Conservation (phyloP, 1,140 invertebrate species). For the Apis cerana region DNA sequence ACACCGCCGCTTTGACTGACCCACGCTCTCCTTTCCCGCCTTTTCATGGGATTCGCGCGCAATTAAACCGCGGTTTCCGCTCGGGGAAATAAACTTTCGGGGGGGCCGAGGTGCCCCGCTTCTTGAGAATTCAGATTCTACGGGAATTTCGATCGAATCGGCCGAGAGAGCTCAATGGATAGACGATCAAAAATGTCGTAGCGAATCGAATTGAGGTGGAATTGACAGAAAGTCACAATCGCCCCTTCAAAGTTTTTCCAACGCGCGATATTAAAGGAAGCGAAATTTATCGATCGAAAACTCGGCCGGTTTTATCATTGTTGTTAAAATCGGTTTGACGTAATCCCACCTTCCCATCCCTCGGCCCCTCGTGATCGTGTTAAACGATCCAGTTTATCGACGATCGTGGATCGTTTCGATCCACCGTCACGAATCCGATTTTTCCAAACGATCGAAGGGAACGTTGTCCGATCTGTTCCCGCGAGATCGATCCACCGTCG, state of each 20-base stretch:
- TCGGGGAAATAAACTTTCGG: conserved; percentile 9
- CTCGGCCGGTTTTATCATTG: not conserved
- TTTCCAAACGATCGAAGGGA: conserved; percentile 19
- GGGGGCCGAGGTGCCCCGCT: not conserved
- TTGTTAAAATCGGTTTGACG: too few relatives aligned
- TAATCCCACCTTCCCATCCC: not conserved
- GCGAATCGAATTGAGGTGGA: too few relatives aligned
- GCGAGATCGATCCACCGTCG: conserved; percentile 39
- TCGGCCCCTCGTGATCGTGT: conserved; percentile 15
- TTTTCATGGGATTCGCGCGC: not conserved
- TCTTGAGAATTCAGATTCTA: not conserved
- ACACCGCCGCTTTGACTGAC: not conserved
- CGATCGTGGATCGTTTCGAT: conserved; percentile 44
- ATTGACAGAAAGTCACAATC: too few relatives aligned
- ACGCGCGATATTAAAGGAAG: too few relatives aligned
- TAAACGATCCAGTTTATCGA: conserved; percentile 46
- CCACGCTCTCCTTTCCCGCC: too few relatives aligned
- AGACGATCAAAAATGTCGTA: too few relatives aligned
- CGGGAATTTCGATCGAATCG: too few relatives aligned
- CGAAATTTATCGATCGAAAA: too few relatives aligned
- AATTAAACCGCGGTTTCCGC: not conserved
- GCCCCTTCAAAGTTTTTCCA: too few relatives aligned
- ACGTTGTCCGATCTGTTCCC: conserved; percentile 21
- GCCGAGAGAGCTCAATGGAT: too few relatives aligned
- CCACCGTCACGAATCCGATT: conserved; percentile 27